Percentiles rank a stretch among this genome's conserved stretches.
These are phyloP conservation scores for Apis laboriosa DNA, from an alignment of 1,140 invertebrate species.

Conservation along the genomic window DNA sequence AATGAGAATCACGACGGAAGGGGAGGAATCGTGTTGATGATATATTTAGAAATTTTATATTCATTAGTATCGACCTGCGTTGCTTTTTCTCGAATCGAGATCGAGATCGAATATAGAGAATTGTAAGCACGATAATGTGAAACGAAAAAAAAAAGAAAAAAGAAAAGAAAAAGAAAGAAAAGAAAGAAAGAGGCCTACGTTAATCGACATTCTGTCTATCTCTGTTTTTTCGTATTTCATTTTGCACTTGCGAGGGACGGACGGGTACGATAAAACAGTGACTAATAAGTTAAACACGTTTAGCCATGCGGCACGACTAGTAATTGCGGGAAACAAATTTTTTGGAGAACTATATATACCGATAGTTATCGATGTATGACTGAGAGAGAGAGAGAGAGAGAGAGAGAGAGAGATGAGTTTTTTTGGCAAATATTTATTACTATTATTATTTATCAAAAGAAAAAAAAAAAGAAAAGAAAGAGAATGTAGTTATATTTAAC, in stretches of 20 bases:
- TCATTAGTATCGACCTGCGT: background rate
- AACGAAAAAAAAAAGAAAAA: background rate
- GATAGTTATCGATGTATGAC: conserved; percentile 61
- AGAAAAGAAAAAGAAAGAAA: background rate
- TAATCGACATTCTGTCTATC: conserved; percentile 32
- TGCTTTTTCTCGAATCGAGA: conserved; percentile 26
- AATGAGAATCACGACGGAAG: background rate
- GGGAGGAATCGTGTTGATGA: background rate
- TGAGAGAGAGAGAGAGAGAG: conserved; percentile 22
- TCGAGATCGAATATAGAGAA: background rate
- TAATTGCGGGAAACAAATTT: conserved; percentile 41
- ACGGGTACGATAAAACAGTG: conserved; percentile 33
- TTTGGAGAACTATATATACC: conserved; percentile 64
- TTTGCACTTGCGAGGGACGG: conserved; percentile 16
- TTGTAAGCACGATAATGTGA: background rate
- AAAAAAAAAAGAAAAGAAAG: conserved; percentile 3
- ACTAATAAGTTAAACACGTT: conserved; percentile 39
- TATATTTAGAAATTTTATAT: background rate
- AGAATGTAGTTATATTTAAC: conserved; percentile 55
- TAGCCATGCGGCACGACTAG: conserved; percentile 3
- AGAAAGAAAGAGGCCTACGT: conserved; percentile 49
- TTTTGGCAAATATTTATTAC: conserved; percentile 66
- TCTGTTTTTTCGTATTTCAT: background rate
- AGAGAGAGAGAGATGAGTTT: conserved; percentile 40
- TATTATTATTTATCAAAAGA: conserved; percentile 67